A percentile compares a stretch with the other conserved stretches of the same genome.
phyloP scores from a whole-genome alignment of 2,888 invertebrate species.

The Latrodectus elegans region DNA sequence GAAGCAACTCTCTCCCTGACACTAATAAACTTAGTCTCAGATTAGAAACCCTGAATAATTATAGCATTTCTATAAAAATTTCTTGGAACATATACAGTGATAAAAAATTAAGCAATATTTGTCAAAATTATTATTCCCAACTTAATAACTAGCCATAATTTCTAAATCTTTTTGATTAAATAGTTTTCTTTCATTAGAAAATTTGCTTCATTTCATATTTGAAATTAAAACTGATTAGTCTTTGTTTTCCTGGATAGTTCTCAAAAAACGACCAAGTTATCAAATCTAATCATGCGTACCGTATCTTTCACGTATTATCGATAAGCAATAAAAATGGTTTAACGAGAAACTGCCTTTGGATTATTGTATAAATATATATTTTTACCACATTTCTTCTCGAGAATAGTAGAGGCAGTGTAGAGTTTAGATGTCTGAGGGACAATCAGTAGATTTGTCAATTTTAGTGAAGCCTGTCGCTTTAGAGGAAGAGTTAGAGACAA shows the following conservation, averaged over 20 bases:
- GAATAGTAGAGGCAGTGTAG: slow-evolving; percentile 24
- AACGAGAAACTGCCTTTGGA: neutral
- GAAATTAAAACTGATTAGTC: too few relatives aligned
- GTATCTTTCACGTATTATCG: neutral
- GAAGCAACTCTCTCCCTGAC: too few relatives aligned
- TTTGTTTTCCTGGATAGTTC: too few relatives aligned
- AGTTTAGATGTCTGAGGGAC: slow-evolving; percentile 44
- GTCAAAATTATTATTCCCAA: too few relatives aligned
- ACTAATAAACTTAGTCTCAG: too few relatives aligned
- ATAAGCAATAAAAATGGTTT: slow-evolving; percentile 11
- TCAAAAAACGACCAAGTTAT: too few relatives aligned
- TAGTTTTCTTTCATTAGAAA: neutral
- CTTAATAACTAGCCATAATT: too few relatives aligned
- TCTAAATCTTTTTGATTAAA: too few relatives aligned
- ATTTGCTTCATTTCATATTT: neutral
- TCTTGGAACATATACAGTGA: too few relatives aligned
- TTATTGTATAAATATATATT: slow-evolving; percentile 24
- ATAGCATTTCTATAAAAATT: too few relatives aligned
- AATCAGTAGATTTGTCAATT: slow-evolving; percentile 62
- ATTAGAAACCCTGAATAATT: too few relatives aligned
- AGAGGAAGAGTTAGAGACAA: slow-evolving; percentile 50
- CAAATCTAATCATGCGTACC: neutral
- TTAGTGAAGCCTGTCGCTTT: slow-evolving; percentile 46
- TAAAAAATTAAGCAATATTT: too few relatives aligned
- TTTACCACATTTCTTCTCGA: slow-evolving; percentile 20